Base-by-base conservation (phyloP, 2,797 vertebrate species). In the Acrocephalus scirpaceus region DNA sequence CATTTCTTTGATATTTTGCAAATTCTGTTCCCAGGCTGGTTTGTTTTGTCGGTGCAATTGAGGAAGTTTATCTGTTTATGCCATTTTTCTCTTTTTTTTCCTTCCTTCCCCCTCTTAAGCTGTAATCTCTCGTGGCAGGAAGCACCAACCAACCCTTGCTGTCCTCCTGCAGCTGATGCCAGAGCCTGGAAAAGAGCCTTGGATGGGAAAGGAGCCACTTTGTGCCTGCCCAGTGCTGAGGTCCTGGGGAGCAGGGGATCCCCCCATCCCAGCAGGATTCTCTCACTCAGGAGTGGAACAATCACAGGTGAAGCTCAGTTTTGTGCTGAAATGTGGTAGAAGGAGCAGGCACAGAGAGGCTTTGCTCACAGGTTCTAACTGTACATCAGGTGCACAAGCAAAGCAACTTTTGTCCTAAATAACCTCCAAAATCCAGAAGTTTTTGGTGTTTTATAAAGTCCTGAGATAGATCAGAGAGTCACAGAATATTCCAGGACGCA, bases 201-300 rank as follows among this genome's bases (percentile, higher is more conserved):
- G 78, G 50, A 8, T 26, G 58, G 58, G 54, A 16, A 44, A 69
- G 1, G n/a, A 78, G 48, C 54, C 47, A 21, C 38, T 38, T 38
- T 2, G 2, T 45, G 19, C 44, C 34, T 64, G 13, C 42, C 45
- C 7, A 0, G 1, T 4, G 29, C 36, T 2, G 4, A 7, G 3
- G 14, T 22, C 54, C 8, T 2, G 44, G 5, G 7, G 40, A 60
- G 44, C 32, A 81, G 67, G 19, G 21, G 30, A 13, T 4, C 34
- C 58, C 73, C 26, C 57, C 51, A 13, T 6, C 18, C 48, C 66
- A 6, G 9, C 3, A 9, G 44, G 29, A 45, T 25, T 42, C 42
- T 64, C 45, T 54, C 27, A 0, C 20, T 44, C 29, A 6, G 44
- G 17, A 40, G 5, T 1, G 3, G 5, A 3, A 9, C 8, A 9